Evolutionary conservation across 2,888 invertebrate species (phyloP), one percentile per base, ranked within the genome.

Genomic region (Leptopilina syphax): DNA sequence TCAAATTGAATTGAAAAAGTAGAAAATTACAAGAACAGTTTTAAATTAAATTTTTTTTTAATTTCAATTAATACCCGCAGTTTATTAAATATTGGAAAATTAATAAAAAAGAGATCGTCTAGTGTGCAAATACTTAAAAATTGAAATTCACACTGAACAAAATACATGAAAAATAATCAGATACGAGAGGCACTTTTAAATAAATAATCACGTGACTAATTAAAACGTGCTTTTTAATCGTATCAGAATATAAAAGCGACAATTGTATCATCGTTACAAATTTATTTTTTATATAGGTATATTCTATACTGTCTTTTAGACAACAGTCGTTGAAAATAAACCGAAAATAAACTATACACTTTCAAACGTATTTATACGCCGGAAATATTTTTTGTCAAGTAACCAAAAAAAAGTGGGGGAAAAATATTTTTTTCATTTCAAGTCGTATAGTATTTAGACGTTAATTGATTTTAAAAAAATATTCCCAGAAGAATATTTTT

Each of bases 321-420:
- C 44, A 70, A 34, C 54, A 70, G 54, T 54, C 70, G 70, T 47
- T 57, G 8, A 27, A 50, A 54, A 70, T 27, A 27, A 54, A 54
- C 70, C 70, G 1, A 70, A 70, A 70, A 70, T 70, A 70, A 54
- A 54, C 54, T 34, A 34, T 54, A 70, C 27, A 70, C 27, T 70
- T 70, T 70, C 70, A 13, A 9, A 70, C 54, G 7, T 70, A 70
- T 70, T 54, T 70, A 70, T 70, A 50, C 13, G 70, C 54, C 70
- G 54, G 70, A 70, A 70, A 70, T 54, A 50, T 70, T 70, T 70
- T 70, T 70, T 70, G 70, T 50, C 70, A 50, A 13, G 66, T 41
- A 70, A 54, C 50, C 54, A 27, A 34, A 27, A 70, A 70, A 13
- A 27, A 9, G 2, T 6, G 54, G 54, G 70, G 54, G 47, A 27